phyloP scores from a whole-genome alignment of 2,113 vertebrate species.

The Erythrocebus patas region DNA sequence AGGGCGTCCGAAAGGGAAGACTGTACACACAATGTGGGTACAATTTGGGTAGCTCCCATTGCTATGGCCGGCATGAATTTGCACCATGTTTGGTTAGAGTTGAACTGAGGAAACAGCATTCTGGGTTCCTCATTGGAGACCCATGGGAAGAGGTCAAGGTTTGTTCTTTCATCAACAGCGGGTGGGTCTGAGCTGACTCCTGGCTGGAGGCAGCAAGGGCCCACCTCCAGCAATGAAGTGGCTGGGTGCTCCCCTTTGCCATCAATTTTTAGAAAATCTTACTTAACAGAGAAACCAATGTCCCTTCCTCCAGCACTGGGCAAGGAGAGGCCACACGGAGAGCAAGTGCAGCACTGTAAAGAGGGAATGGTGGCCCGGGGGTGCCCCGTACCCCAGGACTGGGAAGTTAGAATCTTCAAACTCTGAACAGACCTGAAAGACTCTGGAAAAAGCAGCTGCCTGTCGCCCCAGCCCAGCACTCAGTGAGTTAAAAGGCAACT shows the following conservation, averaged over 20 bases:
- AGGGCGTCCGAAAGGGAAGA: not conserved
- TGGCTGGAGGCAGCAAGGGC: not conserved
- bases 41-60: rapidly evolving
- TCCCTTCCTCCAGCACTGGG: not conserved
- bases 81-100: not conserved
- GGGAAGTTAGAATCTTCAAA: not conserved
- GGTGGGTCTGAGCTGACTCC: not conserved
- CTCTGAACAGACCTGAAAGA: not conserved
- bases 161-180: not conserved
- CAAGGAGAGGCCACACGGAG: not conserved
- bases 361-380: not conserved
- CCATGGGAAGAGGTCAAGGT: not conserved
- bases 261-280: not conserved
- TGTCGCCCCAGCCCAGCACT: not conserved
- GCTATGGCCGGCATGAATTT: not conserved
- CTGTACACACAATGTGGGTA: rapidly evolving
- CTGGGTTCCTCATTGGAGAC: not conserved
- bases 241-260: not conserved
- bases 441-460: not conserved
- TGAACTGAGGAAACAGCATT: no score
- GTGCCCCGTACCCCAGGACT: not conserved
- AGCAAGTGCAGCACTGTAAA: no score
- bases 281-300: not conserved
- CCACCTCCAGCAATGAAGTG: rapidly evolving
- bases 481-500: not conserved